Conservation (phyloP, 2,888 invertebrate genomes). For the Erebia epiphron region DNA sequence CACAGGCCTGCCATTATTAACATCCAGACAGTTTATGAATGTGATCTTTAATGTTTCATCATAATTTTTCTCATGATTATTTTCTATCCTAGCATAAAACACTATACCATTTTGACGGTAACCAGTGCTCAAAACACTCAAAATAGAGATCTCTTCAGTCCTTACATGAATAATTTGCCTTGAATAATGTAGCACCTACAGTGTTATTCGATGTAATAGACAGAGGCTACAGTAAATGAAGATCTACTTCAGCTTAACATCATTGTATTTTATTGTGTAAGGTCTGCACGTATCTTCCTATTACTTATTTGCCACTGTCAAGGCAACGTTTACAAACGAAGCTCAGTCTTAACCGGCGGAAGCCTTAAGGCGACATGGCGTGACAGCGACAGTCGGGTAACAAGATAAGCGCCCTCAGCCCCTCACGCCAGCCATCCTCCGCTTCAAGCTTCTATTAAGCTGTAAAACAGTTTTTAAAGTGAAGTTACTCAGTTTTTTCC, state of each 20-base stretch:
- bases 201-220: too few relatives aligned
- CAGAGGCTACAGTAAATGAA: too few relatives aligned
- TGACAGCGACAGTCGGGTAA: constrained; percentile 64
- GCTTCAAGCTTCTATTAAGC: constrained; percentile 53
- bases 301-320: constrained; percentile 32
- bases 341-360: constrained; percentile 53
- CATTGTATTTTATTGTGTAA: neutral
- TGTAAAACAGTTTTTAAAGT: constrained; percentile 36
- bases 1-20: too few relatives aligned
- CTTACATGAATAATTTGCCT: too few relatives aligned
- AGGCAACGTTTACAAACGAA: constrained; percentile 50
- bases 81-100: too few relatives aligned
- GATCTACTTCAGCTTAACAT: neutral
- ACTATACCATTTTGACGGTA: too few relatives aligned
- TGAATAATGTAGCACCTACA: too few relatives aligned
- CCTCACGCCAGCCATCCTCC: constrained; percentile 43
- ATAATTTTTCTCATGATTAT: too few relatives aligned
- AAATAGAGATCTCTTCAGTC: too few relatives aligned
- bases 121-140: too few relatives aligned
- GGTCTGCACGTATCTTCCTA: constrained; percentile 10
- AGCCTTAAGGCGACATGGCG: constrained; percentile 54
- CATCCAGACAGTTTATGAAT: too few relatives aligned
- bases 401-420: constrained; percentile 64
- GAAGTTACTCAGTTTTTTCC: constrained; percentile 2
- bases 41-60: too few relatives aligned